Evolutionary conservation across 2,888 invertebrate species (phyloP).

Genomic region (Eupithecia inturbata): DNA sequence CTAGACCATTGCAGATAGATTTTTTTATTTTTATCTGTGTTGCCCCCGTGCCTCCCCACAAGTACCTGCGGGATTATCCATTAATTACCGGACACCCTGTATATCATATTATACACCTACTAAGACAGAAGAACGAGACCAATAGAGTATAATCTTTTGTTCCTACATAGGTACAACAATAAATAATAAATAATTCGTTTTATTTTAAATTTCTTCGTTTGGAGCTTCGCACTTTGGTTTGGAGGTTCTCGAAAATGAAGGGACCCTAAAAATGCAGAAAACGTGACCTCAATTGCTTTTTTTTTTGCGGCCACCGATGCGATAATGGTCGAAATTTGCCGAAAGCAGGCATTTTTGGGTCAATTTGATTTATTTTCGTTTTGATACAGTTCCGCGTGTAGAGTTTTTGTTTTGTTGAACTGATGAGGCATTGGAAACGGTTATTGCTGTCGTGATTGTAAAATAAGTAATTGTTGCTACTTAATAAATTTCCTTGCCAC

Average conservation of each 20-base stretch:
- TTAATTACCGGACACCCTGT: no score
- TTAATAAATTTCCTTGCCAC: neutral
- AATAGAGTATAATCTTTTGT: neutral
- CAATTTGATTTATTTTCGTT: conserved; percentile 79
- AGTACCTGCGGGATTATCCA: no score
- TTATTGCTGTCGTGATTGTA: conserved; percentile 38
- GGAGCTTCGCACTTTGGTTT: neutral
- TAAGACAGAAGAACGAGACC: neutral
- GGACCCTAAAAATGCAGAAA: conserved; percentile 63
- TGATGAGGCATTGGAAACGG: conserved; percentile 55
- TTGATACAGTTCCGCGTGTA: conserved; percentile 74
- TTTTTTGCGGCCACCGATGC: conserved; percentile 65
- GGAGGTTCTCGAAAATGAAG: conserved; percentile 52
- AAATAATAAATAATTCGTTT: no score
- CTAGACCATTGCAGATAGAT: no score
- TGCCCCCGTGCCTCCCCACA: no score
- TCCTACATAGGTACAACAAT: neutral
- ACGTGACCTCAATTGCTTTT: conserved; percentile 77
- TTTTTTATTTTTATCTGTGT: no score
- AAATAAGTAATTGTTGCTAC: conserved; percentile 33
- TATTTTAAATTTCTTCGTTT: neutral
- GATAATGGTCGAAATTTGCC: conserved; percentile 78
- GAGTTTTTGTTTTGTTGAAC: conserved; percentile 54
- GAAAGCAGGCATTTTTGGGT: conserved; percentile 74
- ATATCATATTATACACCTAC: no score